Evolutionary conservation across 53 echinoderm and acorn worm species (phyloP), one percentile per base, ranked within the genome.

Genomic region (Paracentrotus lividus): DNA sequence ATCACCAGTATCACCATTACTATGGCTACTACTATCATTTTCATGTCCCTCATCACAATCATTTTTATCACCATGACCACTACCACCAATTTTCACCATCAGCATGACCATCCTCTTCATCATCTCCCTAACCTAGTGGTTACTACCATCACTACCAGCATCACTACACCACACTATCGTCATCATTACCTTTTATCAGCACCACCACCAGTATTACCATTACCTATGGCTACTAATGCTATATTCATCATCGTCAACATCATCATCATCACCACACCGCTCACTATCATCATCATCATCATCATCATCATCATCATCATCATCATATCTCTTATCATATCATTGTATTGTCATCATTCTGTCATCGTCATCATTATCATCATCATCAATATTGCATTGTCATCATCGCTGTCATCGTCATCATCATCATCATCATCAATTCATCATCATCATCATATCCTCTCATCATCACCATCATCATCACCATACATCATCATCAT

Each of bases 251-350:
- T 12, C 40, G 18, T 18, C 75, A 75, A 6, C 75, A 75, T 20
- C 42, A 40, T 42, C 40, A 75, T 18, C 42, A 38, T 20, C 18
- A 26, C 64, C 26, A 6, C 36, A 1, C 52, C 52, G 9, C 16
- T 67, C 68, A 67, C 33, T 67, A n/a, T 67, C 68, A 67, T 67
- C 68, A 67, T 67, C 68, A 26, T 4, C 68, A 67, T 5, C 68
- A 67, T 4, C 68, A 67, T 32, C 60, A 60, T 60, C 0, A 24
- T 0, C 59, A 24, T 13, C 59, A 24, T 13, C 23, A 59, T 6
- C 59, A 24, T 21, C 60, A n/a, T 18, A 23, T 31, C 1, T 1
- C 12, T 4, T 32, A 66, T 0, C 66, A 66, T 7, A 42, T 40
- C 77, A 60, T 18, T 2, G 3, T 7, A 60, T 18, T n/a, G 38